Evolutionary conservation across 2,797 vertebrate genomes (phyloP).

Genomic region (Eurystomus glaucurus): DNA sequence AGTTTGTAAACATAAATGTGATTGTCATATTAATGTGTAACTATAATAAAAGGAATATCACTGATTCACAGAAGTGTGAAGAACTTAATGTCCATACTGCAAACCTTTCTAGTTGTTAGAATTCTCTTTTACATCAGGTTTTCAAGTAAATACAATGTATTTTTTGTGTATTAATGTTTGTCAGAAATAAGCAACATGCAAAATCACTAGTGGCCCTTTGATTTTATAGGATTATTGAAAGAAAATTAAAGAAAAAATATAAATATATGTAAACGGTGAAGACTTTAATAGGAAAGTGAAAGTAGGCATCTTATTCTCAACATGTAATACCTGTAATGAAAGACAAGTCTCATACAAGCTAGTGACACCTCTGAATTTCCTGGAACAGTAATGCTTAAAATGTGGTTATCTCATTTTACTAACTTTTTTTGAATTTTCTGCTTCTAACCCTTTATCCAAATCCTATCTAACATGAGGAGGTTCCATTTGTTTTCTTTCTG

Average conservation of each 20-base stretch:
- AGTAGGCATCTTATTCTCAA: not conserved
- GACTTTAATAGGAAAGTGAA: not conserved
- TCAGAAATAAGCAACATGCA: not conserved
- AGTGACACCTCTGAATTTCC: not conserved
- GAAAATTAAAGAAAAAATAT: not conserved
- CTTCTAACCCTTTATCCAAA: not conserved
- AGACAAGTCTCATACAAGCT: not conserved
- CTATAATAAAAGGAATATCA: not conserved
- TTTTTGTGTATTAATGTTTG: not conserved
- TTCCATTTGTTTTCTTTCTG: not conserved
- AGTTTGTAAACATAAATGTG: not conserved
- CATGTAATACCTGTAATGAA: not conserved
- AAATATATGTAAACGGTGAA: not conserved
- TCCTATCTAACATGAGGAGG: not conserved
- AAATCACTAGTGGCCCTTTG: not conserved
- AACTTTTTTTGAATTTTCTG: not conserved
- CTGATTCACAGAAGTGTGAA: not conserved
- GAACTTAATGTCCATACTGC: not conserved
- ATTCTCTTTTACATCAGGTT: not conserved
- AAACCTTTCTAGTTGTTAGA: not conserved
- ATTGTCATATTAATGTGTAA: not conserved
- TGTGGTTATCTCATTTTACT: not conserved
- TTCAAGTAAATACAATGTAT: not conserved
- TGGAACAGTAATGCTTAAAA: not conserved
- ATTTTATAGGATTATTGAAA: not conserved